Percentiles rank a stretch among this genome's conserved stretches.
Conservation (phyloP, 2,113 vertebrate genomes). For the Barbus barbus region DNA sequence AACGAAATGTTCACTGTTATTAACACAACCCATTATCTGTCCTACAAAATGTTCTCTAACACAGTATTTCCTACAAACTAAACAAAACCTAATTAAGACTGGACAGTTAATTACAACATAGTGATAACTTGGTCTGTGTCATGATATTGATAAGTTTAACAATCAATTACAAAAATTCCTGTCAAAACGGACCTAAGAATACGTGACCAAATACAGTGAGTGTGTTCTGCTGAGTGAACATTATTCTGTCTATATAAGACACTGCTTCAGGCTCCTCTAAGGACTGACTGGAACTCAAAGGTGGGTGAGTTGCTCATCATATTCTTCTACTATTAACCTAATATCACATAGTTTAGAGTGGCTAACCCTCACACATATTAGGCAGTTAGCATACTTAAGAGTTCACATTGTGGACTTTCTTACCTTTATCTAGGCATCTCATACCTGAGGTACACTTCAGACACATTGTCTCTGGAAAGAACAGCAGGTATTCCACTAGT, state of each 20-base stretch:
- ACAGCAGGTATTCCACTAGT: neutral
- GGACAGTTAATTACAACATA: neutral
- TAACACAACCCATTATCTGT: too few species aligned
- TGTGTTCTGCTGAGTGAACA: conserved; percentile 56
- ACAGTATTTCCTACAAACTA: neutral
- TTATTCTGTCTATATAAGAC: conserved; percentile 69
- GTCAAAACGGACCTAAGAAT: conserved; percentile 48
- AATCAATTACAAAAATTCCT: too few species aligned
- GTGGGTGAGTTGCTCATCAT: conserved; percentile 61
- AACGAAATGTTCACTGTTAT: too few species aligned
- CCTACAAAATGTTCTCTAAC: neutral
- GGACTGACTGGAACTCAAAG: conserved; percentile 62
- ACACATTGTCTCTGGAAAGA: neutral
- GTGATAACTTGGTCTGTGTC: neutral
- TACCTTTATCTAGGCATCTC: neutral
- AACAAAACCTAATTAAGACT: too few species aligned
- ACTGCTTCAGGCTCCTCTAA: conserved; percentile 34
- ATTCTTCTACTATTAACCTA: neutral
- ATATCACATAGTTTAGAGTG: neutral
- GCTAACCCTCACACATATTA: neutral
- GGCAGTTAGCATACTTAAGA: neutral
- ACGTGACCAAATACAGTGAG: conserved; percentile 69
- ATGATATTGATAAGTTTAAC: neutral
- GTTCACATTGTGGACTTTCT: neutral
- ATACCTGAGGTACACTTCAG: neutral